Evolutionary conservation across 1,140 invertebrate genomes (phyloP).

Genomic region (Pseudachorutes palmiensis): DNA sequence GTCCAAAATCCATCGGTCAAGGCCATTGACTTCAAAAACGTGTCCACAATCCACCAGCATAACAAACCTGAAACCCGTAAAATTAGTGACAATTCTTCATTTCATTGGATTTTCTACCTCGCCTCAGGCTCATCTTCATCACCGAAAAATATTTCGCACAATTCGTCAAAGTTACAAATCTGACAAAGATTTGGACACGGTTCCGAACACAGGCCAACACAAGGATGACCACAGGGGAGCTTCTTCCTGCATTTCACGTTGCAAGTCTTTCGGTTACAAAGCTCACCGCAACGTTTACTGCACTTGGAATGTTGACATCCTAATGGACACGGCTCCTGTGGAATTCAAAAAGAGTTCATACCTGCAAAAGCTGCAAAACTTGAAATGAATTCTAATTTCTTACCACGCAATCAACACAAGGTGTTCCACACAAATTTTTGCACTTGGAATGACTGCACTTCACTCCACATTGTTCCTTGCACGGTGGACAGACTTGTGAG

Average conservation of each 20-base stretch:
- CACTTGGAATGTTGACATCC: constrained; percentile 51
- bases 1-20: constrained; percentile 47
- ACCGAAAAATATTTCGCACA: constrained; percentile 46
- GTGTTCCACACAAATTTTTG: not conserved
- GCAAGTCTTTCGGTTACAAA: constrained; percentile 49
- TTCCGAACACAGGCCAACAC: constrained; percentile 58
- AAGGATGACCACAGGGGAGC: constrained; percentile 50
- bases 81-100: not conserved
- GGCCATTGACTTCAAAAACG: constrained; percentile 45
- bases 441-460: not conserved
- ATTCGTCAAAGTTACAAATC: constrained; percentile 44
- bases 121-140: not conserved
- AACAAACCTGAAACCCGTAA: constrained; percentile 45
- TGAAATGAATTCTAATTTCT: no score
- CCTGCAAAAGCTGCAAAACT: no score
- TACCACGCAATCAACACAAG: not conserved
- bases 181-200: constrained; percentile 47
- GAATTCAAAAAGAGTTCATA: no score
- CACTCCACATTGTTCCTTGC: not conserved
- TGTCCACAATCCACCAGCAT: constrained; percentile 47
- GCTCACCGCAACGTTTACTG: constrained; percentile 47
- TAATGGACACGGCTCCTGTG: constrained; percentile 39
- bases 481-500: constrained; percentile 10
- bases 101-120: not conserved
- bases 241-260: constrained; percentile 46